A percentile compares a stretch with the other conserved stretches of the same genome.
Conservation (phyloP, 2,113 vertebrate species). For the Mirza zaza region DNA sequence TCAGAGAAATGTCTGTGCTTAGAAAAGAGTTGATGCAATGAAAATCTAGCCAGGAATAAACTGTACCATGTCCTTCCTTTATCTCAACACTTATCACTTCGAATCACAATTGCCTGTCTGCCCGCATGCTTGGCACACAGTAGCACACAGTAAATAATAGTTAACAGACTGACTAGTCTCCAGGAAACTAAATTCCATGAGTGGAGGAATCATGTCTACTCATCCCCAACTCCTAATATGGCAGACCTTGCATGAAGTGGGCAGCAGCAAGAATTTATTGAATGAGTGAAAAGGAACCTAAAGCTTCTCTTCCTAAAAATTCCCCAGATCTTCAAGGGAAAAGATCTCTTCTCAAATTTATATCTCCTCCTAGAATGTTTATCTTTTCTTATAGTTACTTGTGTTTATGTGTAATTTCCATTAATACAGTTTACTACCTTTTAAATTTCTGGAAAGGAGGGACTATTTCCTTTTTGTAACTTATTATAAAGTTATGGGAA, state of each 20-base stretch:
- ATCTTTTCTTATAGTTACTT: neutral
- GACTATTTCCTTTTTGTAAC: neutral
- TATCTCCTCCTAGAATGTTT: neutral
- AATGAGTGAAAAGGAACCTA: neutral
- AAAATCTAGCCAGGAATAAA: slow-evolving; percentile 14
- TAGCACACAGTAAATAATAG: neutral
- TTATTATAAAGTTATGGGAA: neutral
- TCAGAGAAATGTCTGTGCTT: slow-evolving; percentile 8
- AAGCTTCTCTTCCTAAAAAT: neutral
- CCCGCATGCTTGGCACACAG: neutral
- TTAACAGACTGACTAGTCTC: neutral
- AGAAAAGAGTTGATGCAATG: neutral
- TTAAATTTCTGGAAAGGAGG: neutral
- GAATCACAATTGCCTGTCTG: neutral
- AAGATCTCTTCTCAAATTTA: neutral
- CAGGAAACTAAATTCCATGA: neutral
- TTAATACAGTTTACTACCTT: neutral
- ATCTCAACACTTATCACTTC: neutral
- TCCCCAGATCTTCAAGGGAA: neutral
- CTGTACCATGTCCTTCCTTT: neutral
- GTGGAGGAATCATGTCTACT: neutral
- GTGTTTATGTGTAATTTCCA: neutral
- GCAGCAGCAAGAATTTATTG: neutral
- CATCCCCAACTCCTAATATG: neutral
- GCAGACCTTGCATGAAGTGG: neutral